These are phyloP conservation scores for Hypomecis punctinalis DNA, from an alignment of 2,888 invertebrate genomes.

Conservation along the genomic window DNA sequence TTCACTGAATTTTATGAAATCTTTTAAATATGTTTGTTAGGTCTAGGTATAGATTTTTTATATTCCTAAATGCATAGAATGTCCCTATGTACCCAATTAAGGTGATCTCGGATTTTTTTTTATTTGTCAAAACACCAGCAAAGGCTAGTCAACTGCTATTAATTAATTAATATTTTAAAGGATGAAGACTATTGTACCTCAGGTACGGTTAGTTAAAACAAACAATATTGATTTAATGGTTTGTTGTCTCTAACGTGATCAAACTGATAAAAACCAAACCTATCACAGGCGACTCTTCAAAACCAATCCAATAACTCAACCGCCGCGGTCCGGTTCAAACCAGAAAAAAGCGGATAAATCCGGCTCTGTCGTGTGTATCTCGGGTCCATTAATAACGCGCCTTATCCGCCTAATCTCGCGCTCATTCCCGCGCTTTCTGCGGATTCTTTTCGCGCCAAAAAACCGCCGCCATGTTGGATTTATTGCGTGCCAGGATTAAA, in stretches of 20 bases:
- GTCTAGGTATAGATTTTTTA: too few species aligned
- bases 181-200: background rate
- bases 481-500: constrained; percentile 78
- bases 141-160: too few species aligned
- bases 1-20: too few species aligned
- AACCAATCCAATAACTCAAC: constrained; percentile 48
- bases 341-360: constrained; percentile 36
- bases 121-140: too few species aligned
- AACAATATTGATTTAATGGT: background rate
- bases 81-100: too few species aligned
- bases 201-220: background rate
- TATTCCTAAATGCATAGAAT: too few species aligned
- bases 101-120: too few species aligned
- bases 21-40: too few species aligned
- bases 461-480: constrained; percentile 77
- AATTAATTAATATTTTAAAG: background rate
- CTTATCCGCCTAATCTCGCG: constrained; percentile 81
- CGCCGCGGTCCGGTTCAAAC: constrained; percentile 46
- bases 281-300: constrained; percentile 22
- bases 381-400: constrained; percentile 81
- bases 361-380: constrained; percentile 73
- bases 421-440: constrained; percentile 82
- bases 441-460: constrained; percentile 81
- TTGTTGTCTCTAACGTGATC: background rate
- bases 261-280: constrained; percentile 16